Evolutionary conservation across 2,888 invertebrate species (phyloP), one percentile per base, ranked within the genome.

Genomic region (Ornithoptera priamus): DNA sequence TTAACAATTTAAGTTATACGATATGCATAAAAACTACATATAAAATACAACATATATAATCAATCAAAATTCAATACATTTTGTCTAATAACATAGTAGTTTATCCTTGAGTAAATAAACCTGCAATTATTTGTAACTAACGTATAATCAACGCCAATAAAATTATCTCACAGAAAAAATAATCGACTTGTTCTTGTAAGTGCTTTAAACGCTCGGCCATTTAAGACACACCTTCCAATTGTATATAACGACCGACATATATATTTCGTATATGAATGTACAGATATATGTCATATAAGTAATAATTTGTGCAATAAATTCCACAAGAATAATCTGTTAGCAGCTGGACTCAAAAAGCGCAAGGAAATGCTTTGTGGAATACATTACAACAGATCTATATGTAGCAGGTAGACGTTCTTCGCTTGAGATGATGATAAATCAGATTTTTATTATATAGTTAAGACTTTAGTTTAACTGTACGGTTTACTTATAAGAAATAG

Each of bases 71-170:
- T 22, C 22, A 10, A 12, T n/a, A 4, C 8, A 57, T 22, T 12
- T 58, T 1, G 22, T 58, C 10, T 58, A n/a, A 58, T 24, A 6
- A 22, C 22, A 22, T 22, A 58, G 18, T 12, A 58, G 12, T 66
- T 70, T 62, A 63, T 59, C 59, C 62, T 46, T 36, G 59, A 53
- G 62, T 67, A 60, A 67, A 67, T 70, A 63, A 70, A 70, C 70
- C 67, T 63, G 63, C 63, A 59, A 70, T 70, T 70, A 70, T 59
- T 66, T 58, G 59, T 63, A 62, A 53, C 59, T 30, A 70, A 67
- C 67, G 39, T 63, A 63, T 70, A 66, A 70, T 70, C 60, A 70
- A 24, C 39, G 66, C 53, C 60, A 56, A 63, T 70, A 66, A 63
- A 67, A 70, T 70, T 58, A 66, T 67, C 62, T 66, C 22, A 17